Conservation (phyloP, 2,113 vertebrate genomes). For the Carassius auratus region DNA sequence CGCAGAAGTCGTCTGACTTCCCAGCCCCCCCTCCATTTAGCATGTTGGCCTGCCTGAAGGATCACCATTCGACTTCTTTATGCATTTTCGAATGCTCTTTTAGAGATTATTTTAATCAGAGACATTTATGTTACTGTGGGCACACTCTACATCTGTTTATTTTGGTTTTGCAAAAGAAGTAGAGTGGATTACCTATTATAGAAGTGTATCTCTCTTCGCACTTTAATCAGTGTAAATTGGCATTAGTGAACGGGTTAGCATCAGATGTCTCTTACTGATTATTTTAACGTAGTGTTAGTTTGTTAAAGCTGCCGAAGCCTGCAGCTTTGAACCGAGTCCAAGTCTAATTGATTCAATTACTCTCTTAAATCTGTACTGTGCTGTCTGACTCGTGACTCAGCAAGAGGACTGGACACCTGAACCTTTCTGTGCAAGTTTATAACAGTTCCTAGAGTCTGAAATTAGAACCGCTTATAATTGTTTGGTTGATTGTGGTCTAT, state of each 20-base stretch:
- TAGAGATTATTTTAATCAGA: conserved; percentile 27
- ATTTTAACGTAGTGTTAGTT: conserved; percentile 44
- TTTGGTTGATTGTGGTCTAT: too few species aligned
- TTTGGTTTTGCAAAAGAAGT: conserved; percentile 23
- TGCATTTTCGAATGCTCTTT: conserved; percentile 23
- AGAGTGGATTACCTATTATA: conserved; percentile 10
- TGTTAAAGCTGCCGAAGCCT: conserved; percentile 56
- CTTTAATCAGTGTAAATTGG: background rate
- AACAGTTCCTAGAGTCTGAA: too few species aligned
- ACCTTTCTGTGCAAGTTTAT: background rate
- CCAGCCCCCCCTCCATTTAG: conserved; percentile 8
- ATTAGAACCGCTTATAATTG: too few species aligned
- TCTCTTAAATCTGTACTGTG: conserved; percentile 50
- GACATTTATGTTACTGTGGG: background rate
- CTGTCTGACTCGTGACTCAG: conserved; percentile 36
- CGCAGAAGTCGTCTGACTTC: conserved; percentile 46
- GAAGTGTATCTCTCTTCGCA: background rate
- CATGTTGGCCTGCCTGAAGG: background rate
- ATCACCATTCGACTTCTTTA: background rate
- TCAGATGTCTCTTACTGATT: background rate
- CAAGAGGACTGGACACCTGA: conserved; percentile 31
- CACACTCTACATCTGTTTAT: conserved; percentile 10
- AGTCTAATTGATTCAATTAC: conserved; percentile 67
- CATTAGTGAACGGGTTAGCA: background rate
- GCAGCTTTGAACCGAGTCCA: conserved; percentile 55